Percentiles rank a stretch among this genome's conserved stretches.
These are phyloP conservation scores for Acanthosepion pharaonis DNA, from an alignment of 2,888 invertebrate genomes.

Conservation along the genomic window DNA sequence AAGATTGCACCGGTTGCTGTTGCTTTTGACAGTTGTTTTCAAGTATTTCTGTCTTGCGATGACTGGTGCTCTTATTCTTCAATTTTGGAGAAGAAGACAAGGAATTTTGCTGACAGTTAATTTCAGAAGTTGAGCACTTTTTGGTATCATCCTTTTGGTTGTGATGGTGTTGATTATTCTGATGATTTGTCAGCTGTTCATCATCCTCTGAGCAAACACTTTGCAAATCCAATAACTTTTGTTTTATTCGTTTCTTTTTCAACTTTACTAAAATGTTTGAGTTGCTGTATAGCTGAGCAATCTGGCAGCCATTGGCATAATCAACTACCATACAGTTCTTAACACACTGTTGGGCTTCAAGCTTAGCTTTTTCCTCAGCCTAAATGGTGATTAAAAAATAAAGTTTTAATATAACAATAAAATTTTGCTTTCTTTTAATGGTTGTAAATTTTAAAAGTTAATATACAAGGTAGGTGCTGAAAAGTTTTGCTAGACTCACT, in stretches of 20 bases:
- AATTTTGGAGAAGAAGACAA: not conserved
- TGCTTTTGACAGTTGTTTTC: constrained; percentile 50
- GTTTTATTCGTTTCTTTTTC: constrained; percentile 46
- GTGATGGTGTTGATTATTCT: not conserved
- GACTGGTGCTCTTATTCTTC: not conserved
- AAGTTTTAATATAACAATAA: not conserved
- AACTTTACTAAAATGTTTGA: constrained; percentile 44
- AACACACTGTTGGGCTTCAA: constrained; percentile 56
- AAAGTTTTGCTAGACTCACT: too few relatives aligned
- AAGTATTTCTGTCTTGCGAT: not conserved
- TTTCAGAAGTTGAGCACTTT: constrained; percentile 13
- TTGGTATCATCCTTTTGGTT: constrained; percentile 33
- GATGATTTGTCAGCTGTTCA: not conserved
- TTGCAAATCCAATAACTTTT: constrained; percentile 34
- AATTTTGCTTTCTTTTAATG: not conserved
- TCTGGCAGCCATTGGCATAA: constrained; percentile 41
- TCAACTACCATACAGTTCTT: constrained; percentile 36
- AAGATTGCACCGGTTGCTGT: constrained; percentile 43
- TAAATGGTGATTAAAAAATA: constrained; percentile 48
- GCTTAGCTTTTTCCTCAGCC: constrained; percentile 66
- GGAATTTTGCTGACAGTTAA: constrained; percentile 14
- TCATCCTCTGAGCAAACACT: constrained; percentile 38
- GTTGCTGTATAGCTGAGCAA: constrained; percentile 35
- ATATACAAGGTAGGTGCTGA: too few relatives aligned
- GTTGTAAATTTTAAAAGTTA: not conserved